These are phyloP conservation scores for Trachemys scripta DNA, from an alignment of 2,113 vertebrate genomes.

Conservation along the genomic window DNA sequence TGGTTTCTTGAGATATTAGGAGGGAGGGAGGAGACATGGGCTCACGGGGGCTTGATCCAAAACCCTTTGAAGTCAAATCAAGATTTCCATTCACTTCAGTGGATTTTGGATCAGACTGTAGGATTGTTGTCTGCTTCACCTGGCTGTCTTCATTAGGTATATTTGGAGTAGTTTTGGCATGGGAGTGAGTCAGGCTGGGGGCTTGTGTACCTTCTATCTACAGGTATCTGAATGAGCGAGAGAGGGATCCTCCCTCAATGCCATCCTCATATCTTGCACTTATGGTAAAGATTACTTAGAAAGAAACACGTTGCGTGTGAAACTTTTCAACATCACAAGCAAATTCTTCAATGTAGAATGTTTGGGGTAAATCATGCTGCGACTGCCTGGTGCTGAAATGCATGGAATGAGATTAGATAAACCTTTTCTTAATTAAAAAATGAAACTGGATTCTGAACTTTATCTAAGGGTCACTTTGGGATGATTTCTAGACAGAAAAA, in stretches of 20 bases:
- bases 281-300: slow-evolving; percentile 37
- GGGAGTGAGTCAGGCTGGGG: not conserved
- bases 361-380: slow-evolving; percentile 52
- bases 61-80: not conserved
- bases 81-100: not conserved
- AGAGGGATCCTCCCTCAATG: not conserved
- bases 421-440: slow-evolving; percentile 76
- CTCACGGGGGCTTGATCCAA: not conserved
- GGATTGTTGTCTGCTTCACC: not conserved
- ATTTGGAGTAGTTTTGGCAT: not conserved
- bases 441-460: slow-evolving; percentile 78
- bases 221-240: not conserved
- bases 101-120: not conserved
- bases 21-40: not conserved
- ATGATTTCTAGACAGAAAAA: slow-evolving; percentile 78
- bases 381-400: slow-evolving; percentile 63
- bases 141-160: not conserved
- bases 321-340: slow-evolving; percentile 56
- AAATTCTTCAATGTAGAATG: slow-evolving; percentile 52
- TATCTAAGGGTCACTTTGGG: slow-evolving; percentile 79
- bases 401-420: slow-evolving; percentile 70
- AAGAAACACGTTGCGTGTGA: slow-evolving; percentile 48
- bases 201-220: not conserved
- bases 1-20: not conserved
- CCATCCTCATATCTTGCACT: not conserved